Base-by-base conservation (phyloP, 2,797 vertebrate species). In the Hylomyscus alleni region DNA sequence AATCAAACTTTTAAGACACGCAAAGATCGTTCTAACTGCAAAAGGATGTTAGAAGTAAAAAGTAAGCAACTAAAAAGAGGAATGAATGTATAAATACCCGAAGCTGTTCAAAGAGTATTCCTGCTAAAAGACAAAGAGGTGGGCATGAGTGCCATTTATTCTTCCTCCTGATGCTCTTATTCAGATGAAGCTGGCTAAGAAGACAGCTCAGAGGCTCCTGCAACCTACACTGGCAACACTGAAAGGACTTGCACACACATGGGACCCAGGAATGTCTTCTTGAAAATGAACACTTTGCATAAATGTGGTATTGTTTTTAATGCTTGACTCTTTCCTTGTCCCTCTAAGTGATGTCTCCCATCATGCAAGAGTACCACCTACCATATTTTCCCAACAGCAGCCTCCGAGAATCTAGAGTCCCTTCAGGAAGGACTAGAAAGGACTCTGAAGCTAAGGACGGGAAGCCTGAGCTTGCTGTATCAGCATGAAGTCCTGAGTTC, bases 321-420 rank as follows among this genome's bases (percentile, higher is more conserved):
- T 72, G 52, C 22, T 13, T 11, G 54, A 65, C 22, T 62, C 29
- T 87, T 54, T 85, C 65, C n/a, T 72, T 82, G 50, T 85, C 44
- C 22, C 52, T 54, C 14, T 72, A 75, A 72, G 22, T 50, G 34
- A n/a, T 58, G 44, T 31, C 29, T 87, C 19, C 6, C 62, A 19
- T 91, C 65, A 47, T 44, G 76, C 22, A 96, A 84, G 56, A 90
- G 5, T 3, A 13, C 19, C 8, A 78, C 77, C 22, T n/a, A 93
- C 0, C 3, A 86, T 29, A 17, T 89, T 40, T 44, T 69, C 92
- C 50, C 50, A 89, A 76, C 2, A 19, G 2, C 47, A 92, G 58
- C 19, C 19, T 96, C 72, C 77, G 44, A 90, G 92, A 92, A 77
- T 90, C 60, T 40, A 90, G 77, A 93, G 29, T 31, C 12, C 31